Conservation (phyloP, 2,888 invertebrate species). For the Amaurobius ferox region DNA sequence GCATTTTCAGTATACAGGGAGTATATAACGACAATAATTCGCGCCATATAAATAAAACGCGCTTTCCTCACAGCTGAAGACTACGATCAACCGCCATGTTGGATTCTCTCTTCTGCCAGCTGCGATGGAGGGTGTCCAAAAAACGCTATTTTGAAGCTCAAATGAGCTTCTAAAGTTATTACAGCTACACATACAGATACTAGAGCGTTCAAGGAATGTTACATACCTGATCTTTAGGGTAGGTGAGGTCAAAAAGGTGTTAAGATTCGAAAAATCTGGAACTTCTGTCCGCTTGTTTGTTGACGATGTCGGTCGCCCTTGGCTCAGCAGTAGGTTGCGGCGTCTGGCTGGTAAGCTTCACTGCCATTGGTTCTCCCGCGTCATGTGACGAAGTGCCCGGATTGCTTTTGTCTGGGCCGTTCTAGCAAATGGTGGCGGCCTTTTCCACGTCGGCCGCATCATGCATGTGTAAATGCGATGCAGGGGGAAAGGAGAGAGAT, state of each 20-base stretch:
- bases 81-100: conserved; percentile 56
- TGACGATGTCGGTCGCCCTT: conserved; percentile 60
- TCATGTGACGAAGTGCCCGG: conserved; percentile 72
- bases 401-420: conserved; percentile 72
- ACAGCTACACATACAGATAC: conserved; percentile 23
- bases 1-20: no score
- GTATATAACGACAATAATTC: no score
- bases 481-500: not conserved
- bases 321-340: conserved; percentile 66
- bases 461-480: conserved; percentile 37
- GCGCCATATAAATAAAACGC: not conserved
- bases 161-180: not conserved
- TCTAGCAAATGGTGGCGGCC: conserved; percentile 65
- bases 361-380: conserved; percentile 24
- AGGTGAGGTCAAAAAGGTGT: conserved; percentile 2
- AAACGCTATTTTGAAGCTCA: conserved; percentile 34
- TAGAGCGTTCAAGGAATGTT: conserved; percentile 48
- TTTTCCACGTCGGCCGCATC: conserved; percentile 12
- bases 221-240: conserved; percentile 52
- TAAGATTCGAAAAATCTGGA: conserved; percentile 34
- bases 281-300: conserved; percentile 31
- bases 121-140: conserved; percentile 22
- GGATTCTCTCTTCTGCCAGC: conserved; percentile 41
- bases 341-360: conserved; percentile 34
- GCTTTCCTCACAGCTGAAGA: not conserved